A percentile compares a stretch with the other conserved stretches of the same genome.
Conservation (phyloP, 1,140 invertebrate genomes). For the Lepidotrigona ventralis region DNA sequence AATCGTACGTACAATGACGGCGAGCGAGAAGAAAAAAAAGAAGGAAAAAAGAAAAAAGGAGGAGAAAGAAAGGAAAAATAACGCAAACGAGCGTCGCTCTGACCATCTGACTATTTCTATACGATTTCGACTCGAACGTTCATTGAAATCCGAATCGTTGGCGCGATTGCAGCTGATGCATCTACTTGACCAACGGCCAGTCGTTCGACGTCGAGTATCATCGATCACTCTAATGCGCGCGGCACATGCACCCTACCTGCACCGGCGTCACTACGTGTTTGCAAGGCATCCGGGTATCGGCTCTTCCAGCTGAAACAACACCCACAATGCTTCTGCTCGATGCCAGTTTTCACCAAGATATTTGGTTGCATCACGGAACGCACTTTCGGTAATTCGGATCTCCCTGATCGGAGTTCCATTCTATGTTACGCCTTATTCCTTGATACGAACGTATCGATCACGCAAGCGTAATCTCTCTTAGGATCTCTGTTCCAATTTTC, state of each 20-base stretch:
- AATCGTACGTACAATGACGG: slow-evolving; percentile 3
- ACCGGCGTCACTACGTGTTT: not conserved
- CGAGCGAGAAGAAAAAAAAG: not conserved
- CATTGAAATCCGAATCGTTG: slow-evolving; percentile 56
- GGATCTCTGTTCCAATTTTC: not conserved
- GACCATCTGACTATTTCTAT: slow-evolving; percentile 41
- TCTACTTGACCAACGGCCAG: slow-evolving; percentile 58
- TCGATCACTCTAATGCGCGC: slow-evolving; percentile 51
- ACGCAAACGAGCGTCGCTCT: slow-evolving; percentile 47
- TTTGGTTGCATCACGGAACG: not conserved
- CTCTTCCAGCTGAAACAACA: slow-evolving; percentile 30
- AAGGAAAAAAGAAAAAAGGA: not conserved
- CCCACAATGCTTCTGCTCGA: slow-evolving; percentile 25
- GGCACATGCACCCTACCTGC: not conserved
- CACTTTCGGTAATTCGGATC: slow-evolving; percentile 36
- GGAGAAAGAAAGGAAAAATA: not conserved
- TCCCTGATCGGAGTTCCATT: not conserved
- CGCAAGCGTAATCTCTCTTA: not conserved
- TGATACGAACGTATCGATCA: slow-evolving; percentile 21
- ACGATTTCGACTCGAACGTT: slow-evolving; percentile 46
- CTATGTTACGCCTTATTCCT: too few relatives aligned
- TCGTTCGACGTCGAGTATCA: slow-evolving; percentile 56
- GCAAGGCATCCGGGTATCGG: slow-evolving; percentile 13
- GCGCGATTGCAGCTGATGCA: slow-evolving; percentile 59
- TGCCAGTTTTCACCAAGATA: slow-evolving; percentile 29